phyloP scores from a whole-genome alignment of 2,888 invertebrate genomes.

The Drosophila acutilabella region DNA sequence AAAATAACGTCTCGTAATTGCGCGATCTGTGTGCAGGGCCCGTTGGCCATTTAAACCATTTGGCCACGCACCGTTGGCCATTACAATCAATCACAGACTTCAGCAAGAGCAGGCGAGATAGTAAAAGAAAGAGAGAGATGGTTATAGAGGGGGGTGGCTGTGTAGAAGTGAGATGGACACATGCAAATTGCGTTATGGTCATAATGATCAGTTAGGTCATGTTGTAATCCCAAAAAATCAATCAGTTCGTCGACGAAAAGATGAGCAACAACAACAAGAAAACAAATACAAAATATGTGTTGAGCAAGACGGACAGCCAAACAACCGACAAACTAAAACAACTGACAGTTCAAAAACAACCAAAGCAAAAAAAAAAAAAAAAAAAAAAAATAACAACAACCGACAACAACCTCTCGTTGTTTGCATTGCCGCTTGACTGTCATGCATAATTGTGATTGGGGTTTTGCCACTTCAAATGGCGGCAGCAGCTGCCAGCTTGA shows the following conservation, averaged over 20 bases:
- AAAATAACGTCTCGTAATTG: slow-evolving; percentile 66
- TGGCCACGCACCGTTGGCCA: slow-evolving; percentile 71
- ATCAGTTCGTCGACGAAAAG: slow-evolving; percentile 51
- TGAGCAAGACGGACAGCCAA: slow-evolving; percentile 42
- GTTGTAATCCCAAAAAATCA: slow-evolving; percentile 65
- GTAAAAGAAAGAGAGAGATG: not conserved
- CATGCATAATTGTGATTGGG: slow-evolving; percentile 49
- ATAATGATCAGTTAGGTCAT: slow-evolving; percentile 72
- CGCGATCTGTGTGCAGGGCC: slow-evolving; percentile 46
- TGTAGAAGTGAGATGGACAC: slow-evolving; percentile 25
- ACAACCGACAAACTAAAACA: slow-evolving; percentile 21
- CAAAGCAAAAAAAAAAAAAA: not conserved
- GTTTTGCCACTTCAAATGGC: slow-evolving; percentile 55
- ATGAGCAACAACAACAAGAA: slow-evolving; percentile 32
- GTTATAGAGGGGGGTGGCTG: slow-evolving; percentile 7
- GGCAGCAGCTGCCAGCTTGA: slow-evolving; percentile 11
- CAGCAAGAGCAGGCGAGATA: not conserved
- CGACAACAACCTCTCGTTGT: slow-evolving; percentile 27
- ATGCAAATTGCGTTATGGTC: slow-evolving; percentile 73
- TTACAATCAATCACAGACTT: slow-evolving; percentile 68
- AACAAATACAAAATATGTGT: slow-evolving; percentile 9
- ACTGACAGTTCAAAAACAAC: slow-evolving; percentile 10
- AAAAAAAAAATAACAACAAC: not conserved
- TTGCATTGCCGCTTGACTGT: slow-evolving; percentile 48
- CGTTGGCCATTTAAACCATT: slow-evolving; percentile 46